Percentiles rank a stretch among this genome's conserved stretches.
phyloP scores from a whole-genome alignment of 1,140 invertebrate genomes.

The Oreohelix idahoensis region DNA sequence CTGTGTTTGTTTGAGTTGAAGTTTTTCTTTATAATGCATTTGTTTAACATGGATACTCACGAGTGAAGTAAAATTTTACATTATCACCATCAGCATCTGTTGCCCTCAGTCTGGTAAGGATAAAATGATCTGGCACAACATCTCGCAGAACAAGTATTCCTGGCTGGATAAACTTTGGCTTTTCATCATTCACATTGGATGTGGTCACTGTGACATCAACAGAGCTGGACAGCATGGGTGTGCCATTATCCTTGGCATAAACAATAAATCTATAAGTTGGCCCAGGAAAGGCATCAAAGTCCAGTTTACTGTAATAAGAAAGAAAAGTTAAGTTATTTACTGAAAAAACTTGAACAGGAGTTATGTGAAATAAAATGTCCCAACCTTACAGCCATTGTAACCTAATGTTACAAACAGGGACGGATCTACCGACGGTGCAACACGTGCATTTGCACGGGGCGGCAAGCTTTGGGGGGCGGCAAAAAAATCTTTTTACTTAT shows the following conservation, averaged over 20 bases:
- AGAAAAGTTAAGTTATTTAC: background rate
- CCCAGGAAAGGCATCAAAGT: conserved; percentile 40
- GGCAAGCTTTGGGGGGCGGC: too few species aligned
- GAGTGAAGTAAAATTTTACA: conserved; percentile 65
- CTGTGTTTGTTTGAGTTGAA: too few species aligned
- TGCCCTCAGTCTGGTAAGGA: conserved; percentile 91
- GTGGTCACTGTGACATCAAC: conserved; percentile 80
- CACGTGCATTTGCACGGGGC: too few species aligned
- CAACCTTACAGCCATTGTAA: too few species aligned
- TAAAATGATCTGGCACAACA: conserved; percentile 90
- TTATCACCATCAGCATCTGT: conserved; percentile 87
- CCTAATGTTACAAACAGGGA: too few species aligned
- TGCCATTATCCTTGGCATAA: conserved; percentile 65
- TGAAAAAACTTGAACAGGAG: background rate
- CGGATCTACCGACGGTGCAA: too few species aligned
- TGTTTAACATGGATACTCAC: conserved; percentile 45
- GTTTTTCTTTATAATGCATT: too few species aligned
- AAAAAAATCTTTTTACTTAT: too few species aligned
- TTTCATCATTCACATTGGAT: conserved; percentile 70
- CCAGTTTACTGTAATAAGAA: conserved; percentile 5
- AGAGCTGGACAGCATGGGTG: conserved; percentile 77
- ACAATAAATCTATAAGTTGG: conserved; percentile 67
- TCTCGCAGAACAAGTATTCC: conserved; percentile 87
- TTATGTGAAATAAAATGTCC: too few species aligned
- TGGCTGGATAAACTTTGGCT: conserved; percentile 80